A percentile compares a stretch with the other conserved stretches of the same genome.
phyloP scores from a whole-genome alignment of 2,797 vertebrate genomes.

The Hoplostethus mediterraneus region DNA sequence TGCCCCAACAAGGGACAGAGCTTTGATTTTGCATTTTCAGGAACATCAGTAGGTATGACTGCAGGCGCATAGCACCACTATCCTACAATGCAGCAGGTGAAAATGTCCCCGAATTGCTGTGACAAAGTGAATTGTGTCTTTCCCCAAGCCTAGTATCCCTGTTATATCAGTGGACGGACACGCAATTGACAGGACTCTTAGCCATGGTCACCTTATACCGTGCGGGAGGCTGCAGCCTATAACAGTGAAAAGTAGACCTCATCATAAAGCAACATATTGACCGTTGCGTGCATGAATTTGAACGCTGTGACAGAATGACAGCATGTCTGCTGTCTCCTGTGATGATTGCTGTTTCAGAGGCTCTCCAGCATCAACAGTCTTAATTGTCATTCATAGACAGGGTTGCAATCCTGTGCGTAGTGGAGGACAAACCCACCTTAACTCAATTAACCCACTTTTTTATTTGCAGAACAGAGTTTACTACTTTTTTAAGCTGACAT shows the following conservation, averaged over 20 bases:
- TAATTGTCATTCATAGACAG: neutral
- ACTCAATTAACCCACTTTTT: neutral
- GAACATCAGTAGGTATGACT: constrained; percentile 40
- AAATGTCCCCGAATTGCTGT: constrained; percentile 27
- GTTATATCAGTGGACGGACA: constrained; percentile 35
- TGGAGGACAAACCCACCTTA: neutral
- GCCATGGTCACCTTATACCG: constrained; percentile 12
- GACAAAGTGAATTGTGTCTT: constrained; percentile 43
- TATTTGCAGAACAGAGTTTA: constrained; percentile 14
- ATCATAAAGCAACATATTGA: constrained; percentile 16
- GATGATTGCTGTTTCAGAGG: neutral
- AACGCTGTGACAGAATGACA: constrained; percentile 10
- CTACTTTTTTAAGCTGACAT: neutral
- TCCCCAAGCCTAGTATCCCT: constrained; percentile 31
- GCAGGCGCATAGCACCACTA: constrained; percentile 51
- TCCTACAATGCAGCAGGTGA: constrained; percentile 79
- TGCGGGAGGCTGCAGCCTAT: neutral
- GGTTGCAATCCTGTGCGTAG: no score
- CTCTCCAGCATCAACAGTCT: neutral
- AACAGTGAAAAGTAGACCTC: neutral
- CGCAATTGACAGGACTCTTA: constrained; percentile 25
- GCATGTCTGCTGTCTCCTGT: neutral
- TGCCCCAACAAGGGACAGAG: constrained; percentile 5
- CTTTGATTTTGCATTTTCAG: constrained; percentile 42
- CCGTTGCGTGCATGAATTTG: constrained; percentile 14